A percentile compares a stretch with the other conserved stretches of the same genome.
phyloP scores from a whole-genome alignment of 2,797 vertebrate species.

The Limnodromus scolopaceus region DNA sequence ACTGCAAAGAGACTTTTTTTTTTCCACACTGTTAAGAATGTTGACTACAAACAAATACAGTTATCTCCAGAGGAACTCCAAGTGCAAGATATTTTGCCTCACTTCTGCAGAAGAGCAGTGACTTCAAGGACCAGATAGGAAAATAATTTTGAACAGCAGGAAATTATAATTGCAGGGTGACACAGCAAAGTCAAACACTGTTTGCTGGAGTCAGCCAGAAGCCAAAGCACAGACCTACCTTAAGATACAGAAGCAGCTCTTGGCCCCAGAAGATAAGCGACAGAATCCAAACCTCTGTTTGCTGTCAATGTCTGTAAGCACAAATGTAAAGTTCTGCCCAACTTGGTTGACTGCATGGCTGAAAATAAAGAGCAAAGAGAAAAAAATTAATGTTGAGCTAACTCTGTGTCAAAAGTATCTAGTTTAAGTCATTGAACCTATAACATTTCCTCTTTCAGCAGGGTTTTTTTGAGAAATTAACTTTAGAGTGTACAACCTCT shows the following conservation, averaged over 20 bases:
- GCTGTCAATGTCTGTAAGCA: slow-evolving; percentile 90
- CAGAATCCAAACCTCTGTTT: slow-evolving; percentile 88
- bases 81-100: slow-evolving; percentile 67
- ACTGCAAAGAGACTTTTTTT: slow-evolving; percentile 43
- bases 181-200: slow-evolving; percentile 34
- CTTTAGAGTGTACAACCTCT: slow-evolving; percentile 36
- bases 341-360: slow-evolving; percentile 86
- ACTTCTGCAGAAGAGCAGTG: slow-evolving; percentile 74
- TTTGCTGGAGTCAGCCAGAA: slow-evolving; percentile 46
- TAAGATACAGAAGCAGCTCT: slow-evolving; percentile 90
- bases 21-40: slow-evolving; percentile 36
- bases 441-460: slow-evolving; percentile 67
- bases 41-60: slow-evolving; percentile 72
- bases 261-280: slow-evolving; percentile 87
- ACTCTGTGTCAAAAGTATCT: slow-evolving; percentile 55
- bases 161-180: slow-evolving; percentile 62
- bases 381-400: slow-evolving; percentile 51
- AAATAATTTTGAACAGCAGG: slow-evolving; percentile 71
- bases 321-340: slow-evolving; percentile 88
- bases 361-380: slow-evolving; percentile 64
- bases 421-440: slow-evolving; percentile 70
- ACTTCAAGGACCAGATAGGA: slow-evolving; percentile 73
- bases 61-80: slow-evolving; percentile 70
- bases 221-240: slow-evolving; percentile 79
- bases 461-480: slow-evolving; percentile 35